Percentiles rank a stretch among this genome's conserved stretches.
phyloP scores from a whole-genome alignment of 2,888 invertebrate species.

The Mycalesis mineus region DNA sequence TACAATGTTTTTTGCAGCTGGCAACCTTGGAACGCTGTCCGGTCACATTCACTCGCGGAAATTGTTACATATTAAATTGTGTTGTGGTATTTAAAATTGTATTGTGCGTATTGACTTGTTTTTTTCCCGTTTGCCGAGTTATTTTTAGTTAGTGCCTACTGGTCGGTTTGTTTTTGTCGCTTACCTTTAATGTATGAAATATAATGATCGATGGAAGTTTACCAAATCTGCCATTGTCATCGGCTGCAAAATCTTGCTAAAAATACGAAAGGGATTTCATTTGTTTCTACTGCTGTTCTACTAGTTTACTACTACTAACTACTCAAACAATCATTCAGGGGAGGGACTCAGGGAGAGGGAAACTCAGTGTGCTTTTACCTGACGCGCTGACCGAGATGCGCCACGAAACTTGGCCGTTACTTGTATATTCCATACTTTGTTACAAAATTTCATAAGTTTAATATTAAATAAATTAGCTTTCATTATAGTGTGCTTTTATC shows the following conservation, averaged over 20 bases:
- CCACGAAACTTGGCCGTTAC: background rate
- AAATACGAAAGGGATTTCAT: too few relatives aligned
- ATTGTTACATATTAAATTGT: constrained; percentile 27
- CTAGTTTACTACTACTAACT: too few relatives aligned
- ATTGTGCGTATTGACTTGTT: constrained; percentile 18
- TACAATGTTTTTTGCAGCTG: constrained; percentile 15
- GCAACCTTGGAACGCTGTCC: constrained; percentile 27
- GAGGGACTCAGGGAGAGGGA: too few relatives aligned
- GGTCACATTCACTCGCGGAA: constrained; percentile 30
- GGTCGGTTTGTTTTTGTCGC: background rate
- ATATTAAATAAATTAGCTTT: background rate
- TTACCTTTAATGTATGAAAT: background rate
- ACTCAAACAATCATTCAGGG: too few relatives aligned
- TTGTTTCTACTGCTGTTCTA: too few relatives aligned
- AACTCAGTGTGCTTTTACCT: too few relatives aligned
- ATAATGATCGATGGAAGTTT: background rate
- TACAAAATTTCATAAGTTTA: background rate
- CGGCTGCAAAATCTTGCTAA: too few relatives aligned
- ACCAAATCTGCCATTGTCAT: too few relatives aligned
- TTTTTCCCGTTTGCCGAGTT: background rate
- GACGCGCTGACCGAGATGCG: background rate
- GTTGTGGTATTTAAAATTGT: constrained; percentile 19
- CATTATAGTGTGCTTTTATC: background rate
- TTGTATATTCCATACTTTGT: background rate
- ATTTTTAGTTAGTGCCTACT: background rate